A percentile compares a stretch with the other conserved stretches of the same genome.
Conservation (phyloP, 2,797 vertebrate genomes). For the Euthynnus affinis region DNA sequence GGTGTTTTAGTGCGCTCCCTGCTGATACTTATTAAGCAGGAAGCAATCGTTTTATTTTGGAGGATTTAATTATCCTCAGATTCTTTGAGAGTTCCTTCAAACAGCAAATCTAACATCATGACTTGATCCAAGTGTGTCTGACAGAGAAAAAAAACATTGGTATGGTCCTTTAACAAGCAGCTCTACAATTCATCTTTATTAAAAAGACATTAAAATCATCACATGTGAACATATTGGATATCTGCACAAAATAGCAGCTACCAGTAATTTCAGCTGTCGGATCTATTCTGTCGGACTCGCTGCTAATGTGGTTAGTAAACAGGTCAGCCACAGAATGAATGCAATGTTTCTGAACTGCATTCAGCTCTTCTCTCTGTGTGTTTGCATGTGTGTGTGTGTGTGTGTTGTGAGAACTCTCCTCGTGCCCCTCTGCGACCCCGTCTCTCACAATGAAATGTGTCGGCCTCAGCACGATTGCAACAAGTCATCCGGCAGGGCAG, state of each 20-base stretch:
- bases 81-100: no score
- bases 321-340: slow-evolving; percentile 65
- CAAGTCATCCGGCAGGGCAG: slow-evolving; percentile 80
- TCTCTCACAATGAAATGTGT: slow-evolving; percentile 85
- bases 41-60: no score
- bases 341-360: slow-evolving; percentile 41
- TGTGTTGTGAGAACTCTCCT: slow-evolving; percentile 42
- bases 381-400: slow-evolving; percentile 24
- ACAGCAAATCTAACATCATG: no score
- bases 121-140: no score
- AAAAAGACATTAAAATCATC: not conserved
- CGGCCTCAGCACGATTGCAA: slow-evolving; percentile 81
- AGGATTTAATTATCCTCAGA: no score
- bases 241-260: not conserved
- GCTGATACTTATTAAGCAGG: no score
- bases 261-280: not conserved
- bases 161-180: not conserved
- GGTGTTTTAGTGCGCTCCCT: no score
- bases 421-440: slow-evolving; percentile 48
- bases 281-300: not conserved
- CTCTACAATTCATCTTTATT: not conserved
- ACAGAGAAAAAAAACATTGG: not conserved
- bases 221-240: not conserved
- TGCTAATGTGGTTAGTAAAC: slow-evolving; percentile 66
- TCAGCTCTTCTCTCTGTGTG: slow-evolving; percentile 23